Evolutionary conservation across 92 coral and sea anemone genomes (phyloP).

Genomic region (Desmophyllum pertusum): DNA sequence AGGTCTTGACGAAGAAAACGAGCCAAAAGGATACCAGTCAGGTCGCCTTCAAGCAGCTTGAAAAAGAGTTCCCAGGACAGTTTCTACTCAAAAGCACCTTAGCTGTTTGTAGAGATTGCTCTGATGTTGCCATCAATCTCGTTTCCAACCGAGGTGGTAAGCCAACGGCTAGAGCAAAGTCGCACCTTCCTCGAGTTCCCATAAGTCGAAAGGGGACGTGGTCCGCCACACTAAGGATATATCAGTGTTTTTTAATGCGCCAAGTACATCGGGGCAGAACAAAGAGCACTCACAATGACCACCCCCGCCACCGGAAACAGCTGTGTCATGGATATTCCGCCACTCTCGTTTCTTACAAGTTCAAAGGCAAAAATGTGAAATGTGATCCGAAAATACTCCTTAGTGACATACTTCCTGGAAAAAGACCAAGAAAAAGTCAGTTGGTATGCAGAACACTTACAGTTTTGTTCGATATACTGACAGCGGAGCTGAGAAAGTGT

Average conservation of each 20-base stretch:
- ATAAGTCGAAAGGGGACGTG: not conserved
- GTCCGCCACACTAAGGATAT: not conserved
- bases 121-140: conserved; percentile 6
- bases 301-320: conserved; percentile 33
- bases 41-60: not conserved
- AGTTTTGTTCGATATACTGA: conserved; percentile 3
- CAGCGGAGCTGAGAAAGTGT: conserved; percentile 11
- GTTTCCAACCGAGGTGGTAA: conserved; percentile 24
- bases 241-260: not conserved
- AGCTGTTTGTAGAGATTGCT: conserved; percentile 14
- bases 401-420: conserved; percentile 34
- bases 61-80: conserved; percentile 22
- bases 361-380: conserved; percentile 13
- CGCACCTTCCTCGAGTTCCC: not conserved
- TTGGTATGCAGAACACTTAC: conserved; percentile 54
- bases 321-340: conserved; percentile 49
- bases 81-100: not conserved
- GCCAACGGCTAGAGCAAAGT: conserved; percentile 19
- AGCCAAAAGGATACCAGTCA: conserved; percentile 5
- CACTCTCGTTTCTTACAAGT: not conserved
- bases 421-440: conserved; percentile 33
- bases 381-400: conserved; percentile 30
- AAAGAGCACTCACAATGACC: conserved; percentile 19
- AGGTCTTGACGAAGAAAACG: not conserved
- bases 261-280: conserved; percentile 20